These are phyloP conservation scores for Synchiropus splendidus DNA, from an alignment of 2,113 vertebrate genomes.

Conservation along the genomic window DNA sequence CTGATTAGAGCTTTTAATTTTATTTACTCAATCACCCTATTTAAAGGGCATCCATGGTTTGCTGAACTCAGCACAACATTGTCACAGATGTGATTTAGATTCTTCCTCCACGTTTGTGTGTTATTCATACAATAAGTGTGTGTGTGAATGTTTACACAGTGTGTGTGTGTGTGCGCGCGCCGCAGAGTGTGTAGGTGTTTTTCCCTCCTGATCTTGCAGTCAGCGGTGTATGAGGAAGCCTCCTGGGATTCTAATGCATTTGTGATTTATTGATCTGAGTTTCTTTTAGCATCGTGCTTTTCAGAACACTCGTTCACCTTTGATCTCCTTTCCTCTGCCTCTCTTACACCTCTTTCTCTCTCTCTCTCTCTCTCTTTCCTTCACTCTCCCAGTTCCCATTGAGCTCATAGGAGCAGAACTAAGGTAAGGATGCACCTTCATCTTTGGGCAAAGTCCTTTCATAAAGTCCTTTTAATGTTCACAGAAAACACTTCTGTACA, in stretches of 20 bases:
- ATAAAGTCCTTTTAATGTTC: conserved; percentile 36
- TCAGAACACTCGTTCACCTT: conserved; percentile 46
- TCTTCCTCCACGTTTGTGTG: conserved; percentile 13
- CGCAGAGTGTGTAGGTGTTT: conserved; percentile 6
- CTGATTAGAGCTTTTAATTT: conserved; percentile 55
- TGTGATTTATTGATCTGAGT: conserved; percentile 65
- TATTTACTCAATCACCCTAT: conserved; percentile 47
- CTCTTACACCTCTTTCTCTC: not conserved
- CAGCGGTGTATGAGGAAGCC: conserved; percentile 36
- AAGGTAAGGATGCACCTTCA: conserved; percentile 77
- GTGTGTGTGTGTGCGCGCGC: conserved; percentile 10
- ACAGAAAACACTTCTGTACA: conserved; percentile 11
- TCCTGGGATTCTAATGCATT: conserved; percentile 49
- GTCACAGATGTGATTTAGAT: conserved; percentile 18
- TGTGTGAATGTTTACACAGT: conserved; percentile 10
- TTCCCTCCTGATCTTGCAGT: conserved; percentile 36
- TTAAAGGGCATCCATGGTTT: conserved; percentile 49
- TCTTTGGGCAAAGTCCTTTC: conserved; percentile 39
- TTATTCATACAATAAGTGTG: conserved; percentile 14
- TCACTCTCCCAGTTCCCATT: conserved; percentile 57
- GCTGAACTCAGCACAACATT: conserved; percentile 56
- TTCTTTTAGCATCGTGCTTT: conserved; percentile 46
- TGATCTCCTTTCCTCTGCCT: conserved; percentile 29
- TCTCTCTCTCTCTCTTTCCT: not conserved
- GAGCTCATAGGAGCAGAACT: conserved; percentile 86